phyloP scores from a whole-genome alignment of 2,888 invertebrate genomes.

The Prosapia bicincta region DNA sequence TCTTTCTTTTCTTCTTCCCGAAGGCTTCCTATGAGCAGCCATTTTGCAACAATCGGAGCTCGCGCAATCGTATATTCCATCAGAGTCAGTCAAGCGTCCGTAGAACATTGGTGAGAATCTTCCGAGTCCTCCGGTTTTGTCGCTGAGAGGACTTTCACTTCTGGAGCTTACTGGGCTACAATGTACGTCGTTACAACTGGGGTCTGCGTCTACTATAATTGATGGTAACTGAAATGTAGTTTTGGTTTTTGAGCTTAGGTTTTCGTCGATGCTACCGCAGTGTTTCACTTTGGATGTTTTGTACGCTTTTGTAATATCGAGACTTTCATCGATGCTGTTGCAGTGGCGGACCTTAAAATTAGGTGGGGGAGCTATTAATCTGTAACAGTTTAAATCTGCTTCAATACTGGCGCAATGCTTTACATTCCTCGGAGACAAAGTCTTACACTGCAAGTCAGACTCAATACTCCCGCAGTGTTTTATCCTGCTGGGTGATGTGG shows the following conservation, averaged over 20 bases:
- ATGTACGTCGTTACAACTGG: slow-evolving; percentile 37
- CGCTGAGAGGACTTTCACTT: slow-evolving; percentile 74
- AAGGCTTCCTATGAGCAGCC: slow-evolving; percentile 46
- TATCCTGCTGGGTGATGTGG: slow-evolving; percentile 16
- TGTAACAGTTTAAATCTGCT: slow-evolving; percentile 35
- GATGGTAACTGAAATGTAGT: slow-evolving; percentile 58
- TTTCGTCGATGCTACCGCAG: slow-evolving; percentile 26
- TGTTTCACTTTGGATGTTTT: slow-evolving; percentile 41
- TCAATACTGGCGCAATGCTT: slow-evolving; percentile 37
- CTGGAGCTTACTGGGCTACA: slow-evolving; percentile 73
- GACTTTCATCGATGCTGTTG: slow-evolving; percentile 24
- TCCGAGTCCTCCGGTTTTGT: slow-evolving; percentile 60
- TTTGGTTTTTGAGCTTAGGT: slow-evolving; percentile 40
- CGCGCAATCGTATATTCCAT: slow-evolving; percentile 75
- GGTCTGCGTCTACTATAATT: slow-evolving; percentile 55
- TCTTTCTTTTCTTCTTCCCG: slow-evolving; percentile 60
- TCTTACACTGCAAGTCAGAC: slow-evolving; percentile 30
- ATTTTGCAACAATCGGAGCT: slow-evolving; percentile 65
- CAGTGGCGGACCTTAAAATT: slow-evolving; percentile 25
- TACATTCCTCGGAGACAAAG: slow-evolving; percentile 24
- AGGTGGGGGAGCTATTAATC: slow-evolving; percentile 29
- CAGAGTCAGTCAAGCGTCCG: slow-evolving; percentile 70
- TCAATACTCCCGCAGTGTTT: slow-evolving; percentile 37
- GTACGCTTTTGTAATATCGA: neutral
- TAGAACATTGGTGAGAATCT: slow-evolving; percentile 70